Conservation (phyloP, 1,140 invertebrate genomes). For the Episyrphus balteatus region DNA sequence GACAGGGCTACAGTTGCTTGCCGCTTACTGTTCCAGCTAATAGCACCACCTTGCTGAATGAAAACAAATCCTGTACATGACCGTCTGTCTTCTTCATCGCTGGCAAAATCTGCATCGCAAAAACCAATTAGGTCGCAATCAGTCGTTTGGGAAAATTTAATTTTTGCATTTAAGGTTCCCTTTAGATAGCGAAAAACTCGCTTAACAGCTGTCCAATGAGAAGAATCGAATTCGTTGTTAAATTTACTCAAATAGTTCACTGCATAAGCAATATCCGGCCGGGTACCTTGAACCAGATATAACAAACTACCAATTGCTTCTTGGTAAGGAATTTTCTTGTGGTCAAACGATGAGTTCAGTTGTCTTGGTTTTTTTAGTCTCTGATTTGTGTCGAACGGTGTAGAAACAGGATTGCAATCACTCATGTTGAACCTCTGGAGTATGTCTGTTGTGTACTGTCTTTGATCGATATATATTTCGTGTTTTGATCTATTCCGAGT, state of each 20-base stretch:
- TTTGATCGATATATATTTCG: constrained; percentile 21
- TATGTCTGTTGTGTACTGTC: constrained; percentile 5
- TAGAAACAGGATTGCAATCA: constrained; percentile 16
- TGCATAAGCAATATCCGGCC: constrained; percentile 34
- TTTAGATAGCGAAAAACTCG: constrained; percentile 28
- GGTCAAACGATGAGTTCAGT: no score
- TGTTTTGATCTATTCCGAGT: background rate
- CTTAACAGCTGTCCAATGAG: constrained; percentile 23
- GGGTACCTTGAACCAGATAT: constrained; percentile 21
- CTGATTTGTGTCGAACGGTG: constrained; percentile 8
- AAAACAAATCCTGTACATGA: constrained; percentile 24
- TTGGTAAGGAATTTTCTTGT: constrained; percentile 12
- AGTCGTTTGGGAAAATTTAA: constrained; percentile 12
- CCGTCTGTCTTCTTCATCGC: constrained; percentile 19
- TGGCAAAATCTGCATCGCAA: constrained; percentile 35
- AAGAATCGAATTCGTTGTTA: constrained; percentile 9
- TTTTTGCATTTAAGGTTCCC: constrained; percentile 20
- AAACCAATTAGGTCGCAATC: constrained; percentile 18
- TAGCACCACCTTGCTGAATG: constrained; percentile 19
- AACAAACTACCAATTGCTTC: constrained; percentile 30
- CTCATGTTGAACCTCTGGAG: constrained; percentile 22
- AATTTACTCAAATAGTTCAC: constrained; percentile 17
- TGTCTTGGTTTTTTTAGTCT: background rate
- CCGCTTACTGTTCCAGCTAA: constrained; percentile 25
- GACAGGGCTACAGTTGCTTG: constrained; percentile 28